A percentile compares a stretch with the other conserved stretches of the same genome.
These are phyloP conservation scores for Rhagium mordax DNA, from an alignment of 2,888 invertebrate species.

Conservation along the genomic window DNA sequence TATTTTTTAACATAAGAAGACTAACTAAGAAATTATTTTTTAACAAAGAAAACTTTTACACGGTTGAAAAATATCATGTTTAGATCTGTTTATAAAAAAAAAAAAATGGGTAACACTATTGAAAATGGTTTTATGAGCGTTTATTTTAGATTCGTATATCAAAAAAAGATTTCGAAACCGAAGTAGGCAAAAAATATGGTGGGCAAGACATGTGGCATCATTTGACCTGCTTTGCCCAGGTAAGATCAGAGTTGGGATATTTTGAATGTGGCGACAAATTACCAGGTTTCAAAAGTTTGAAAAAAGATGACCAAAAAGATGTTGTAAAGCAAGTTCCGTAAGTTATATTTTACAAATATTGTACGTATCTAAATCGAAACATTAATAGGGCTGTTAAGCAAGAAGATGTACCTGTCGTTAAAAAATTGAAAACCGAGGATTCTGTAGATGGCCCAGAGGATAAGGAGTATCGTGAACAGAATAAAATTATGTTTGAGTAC, in stretches of 20 bases:
- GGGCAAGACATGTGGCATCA: conserved; percentile 94
- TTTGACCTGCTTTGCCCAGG: conserved; percentile 88
- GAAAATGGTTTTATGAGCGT: not conserved
- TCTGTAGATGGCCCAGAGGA: conserved; percentile 73
- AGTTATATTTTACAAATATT: conserved; percentile 60
- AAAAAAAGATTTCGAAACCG: conserved; percentile 88
- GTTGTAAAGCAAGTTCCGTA: conserved; percentile 79
- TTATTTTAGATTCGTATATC: conserved; percentile 77
- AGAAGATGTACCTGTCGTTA: conserved; percentile 76
- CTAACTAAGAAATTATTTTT: too few species aligned
- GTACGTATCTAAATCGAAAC: not conserved
- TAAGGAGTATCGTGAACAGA: conserved; percentile 80
- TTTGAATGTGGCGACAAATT: conserved; percentile 80
- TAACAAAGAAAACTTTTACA: too few species aligned
- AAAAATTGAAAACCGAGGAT: conserved; percentile 80
- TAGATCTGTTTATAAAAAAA: too few species aligned
- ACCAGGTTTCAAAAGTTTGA: conserved; percentile 83
- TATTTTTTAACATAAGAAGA: too few species aligned
- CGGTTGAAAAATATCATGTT: too few species aligned
- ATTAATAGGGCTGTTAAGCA: conserved; percentile 67
- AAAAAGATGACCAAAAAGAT: conserved; percentile 79
- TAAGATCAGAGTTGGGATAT: conserved; percentile 82
- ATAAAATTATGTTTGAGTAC: conserved; percentile 77
- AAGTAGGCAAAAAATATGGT: conserved; percentile 85
- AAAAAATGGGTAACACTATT: too few species aligned